Evolutionary conservation across 2,797 vertebrate genomes (phyloP).

Genomic region (Melopsittacus undulatus): DNA sequence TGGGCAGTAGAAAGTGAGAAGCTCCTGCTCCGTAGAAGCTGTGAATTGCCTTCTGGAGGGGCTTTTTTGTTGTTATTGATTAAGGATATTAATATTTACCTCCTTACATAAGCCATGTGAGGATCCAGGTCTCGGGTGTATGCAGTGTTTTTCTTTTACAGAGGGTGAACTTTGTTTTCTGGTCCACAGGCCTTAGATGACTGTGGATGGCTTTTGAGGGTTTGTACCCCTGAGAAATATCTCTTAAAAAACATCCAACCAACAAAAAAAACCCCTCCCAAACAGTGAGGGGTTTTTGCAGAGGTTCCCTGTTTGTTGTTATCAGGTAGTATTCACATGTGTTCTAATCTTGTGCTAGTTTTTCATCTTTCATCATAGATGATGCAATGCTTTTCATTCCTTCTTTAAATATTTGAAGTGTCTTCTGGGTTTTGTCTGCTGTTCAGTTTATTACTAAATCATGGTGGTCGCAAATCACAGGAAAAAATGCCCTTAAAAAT

Average conservation of each 20-base stretch:
- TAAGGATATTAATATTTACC: neutral
- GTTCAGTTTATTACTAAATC: neutral
- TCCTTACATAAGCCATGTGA: neutral
- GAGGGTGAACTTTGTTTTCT: neutral
- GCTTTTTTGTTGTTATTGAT: neutral
- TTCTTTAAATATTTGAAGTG: neutral
- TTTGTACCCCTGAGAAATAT: neutral
- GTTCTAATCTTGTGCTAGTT: neutral
- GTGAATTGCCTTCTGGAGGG: neutral
- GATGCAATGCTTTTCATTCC: neutral
- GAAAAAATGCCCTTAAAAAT: neutral
- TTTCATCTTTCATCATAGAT: neutral
- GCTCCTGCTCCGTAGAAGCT: neutral
- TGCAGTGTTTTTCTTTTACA: neutral
- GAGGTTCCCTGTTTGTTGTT: neutral
- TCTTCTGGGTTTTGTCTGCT: neutral
- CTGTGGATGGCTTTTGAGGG: neutral
- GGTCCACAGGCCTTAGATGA: neutral
- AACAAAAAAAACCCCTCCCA: neutral
- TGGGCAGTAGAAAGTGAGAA: neutral
- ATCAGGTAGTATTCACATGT: neutral
- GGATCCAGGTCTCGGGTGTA: neutral
- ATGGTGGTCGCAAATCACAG: neutral
- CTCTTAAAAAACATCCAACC: neutral
- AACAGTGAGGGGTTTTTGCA: neutral